phyloP scores from a whole-genome alignment of 2,888 invertebrate genomes.

The Netelia virgata region DNA sequence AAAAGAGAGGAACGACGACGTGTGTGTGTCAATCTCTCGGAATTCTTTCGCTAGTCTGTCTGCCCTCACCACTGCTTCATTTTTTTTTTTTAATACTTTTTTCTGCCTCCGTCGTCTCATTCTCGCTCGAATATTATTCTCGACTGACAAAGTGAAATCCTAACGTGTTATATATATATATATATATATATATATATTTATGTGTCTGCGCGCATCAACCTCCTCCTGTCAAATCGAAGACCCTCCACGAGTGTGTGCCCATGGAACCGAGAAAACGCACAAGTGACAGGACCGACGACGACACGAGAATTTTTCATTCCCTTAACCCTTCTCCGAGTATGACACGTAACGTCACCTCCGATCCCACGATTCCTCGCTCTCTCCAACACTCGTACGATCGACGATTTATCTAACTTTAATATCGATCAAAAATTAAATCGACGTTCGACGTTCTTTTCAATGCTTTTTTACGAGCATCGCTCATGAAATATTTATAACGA shows the following conservation, averaged over 20 bases:
- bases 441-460: constrained; percentile 1
- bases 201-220: constrained; percentile 42
- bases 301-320: constrained; percentile 21
- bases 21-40: constrained; percentile 54
- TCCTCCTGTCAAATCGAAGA: constrained; percentile 66
- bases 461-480: background rate
- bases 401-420: constrained; percentile 52
- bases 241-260: constrained; percentile 62
- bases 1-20: constrained; percentile 18
- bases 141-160: constrained; percentile 59
- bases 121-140: constrained; percentile 53
- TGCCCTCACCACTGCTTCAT: constrained; percentile 39
- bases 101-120: constrained; percentile 22
- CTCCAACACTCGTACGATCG: constrained; percentile 49
- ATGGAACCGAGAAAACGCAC: constrained; percentile 67
- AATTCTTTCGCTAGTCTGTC: constrained; percentile 52
- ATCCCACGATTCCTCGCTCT: constrained; percentile 36
- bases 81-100: constrained; percentile 20
- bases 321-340: constrained; percentile 36
- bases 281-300: constrained; percentile 60
- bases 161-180: constrained; percentile 22
- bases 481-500: constrained; percentile 16
- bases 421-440: constrained; percentile 50
- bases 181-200: constrained; percentile 25
- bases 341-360: constrained; percentile 29